Base-by-base conservation (phyloP, 2,888 invertebrate genomes). In the Harpagoxenus sublaevis region DNA sequence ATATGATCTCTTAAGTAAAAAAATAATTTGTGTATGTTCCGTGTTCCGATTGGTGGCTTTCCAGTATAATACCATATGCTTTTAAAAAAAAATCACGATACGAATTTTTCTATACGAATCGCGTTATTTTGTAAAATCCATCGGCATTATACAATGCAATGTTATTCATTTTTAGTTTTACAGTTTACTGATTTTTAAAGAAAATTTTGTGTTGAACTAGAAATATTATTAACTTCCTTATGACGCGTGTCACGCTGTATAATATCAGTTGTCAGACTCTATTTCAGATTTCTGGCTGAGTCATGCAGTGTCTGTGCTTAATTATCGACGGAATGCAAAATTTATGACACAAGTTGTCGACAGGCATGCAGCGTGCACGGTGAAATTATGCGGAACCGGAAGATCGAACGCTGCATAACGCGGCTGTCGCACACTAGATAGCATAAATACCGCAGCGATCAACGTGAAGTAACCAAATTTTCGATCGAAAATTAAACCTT, bases 381-480 rank as follows among this genome's bases (percentile, higher is more conserved):
- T 42, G 55, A 78, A 68, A 78, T 78, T 78, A 78, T 78, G 78
- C 78, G 78, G 68, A 78, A 55, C 78, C 78, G 78, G 78, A 78
- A 78, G 68, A 53, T 68, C 78, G 78, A 78, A 68, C 78, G 55
- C 68, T 78, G 42, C 78, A 68, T 42, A 68, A 78, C 68, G n/a
- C 23, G 23, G 23, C n/a, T 78, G 78, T 78, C 68, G 78, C 68
- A 45, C 42, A 68, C 78, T 53, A 42, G 66, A 77, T 77, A 53
- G 18, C n/a, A 39, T 28, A 42, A 68, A 68, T 55, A 18, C 68
- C 42, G 77, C 66, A 78, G 55, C 28, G 53, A 66, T 65, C 53
- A 1, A 51, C 65, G 23, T 39, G 35, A 77, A 53, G 35, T 12
- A 39, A 65, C 35, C 3, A 77, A 65, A 77, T 18, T 65, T 39